Base-by-base conservation (phyloP, 2,113 vertebrate genomes). In the Percina caprodes region DNA sequence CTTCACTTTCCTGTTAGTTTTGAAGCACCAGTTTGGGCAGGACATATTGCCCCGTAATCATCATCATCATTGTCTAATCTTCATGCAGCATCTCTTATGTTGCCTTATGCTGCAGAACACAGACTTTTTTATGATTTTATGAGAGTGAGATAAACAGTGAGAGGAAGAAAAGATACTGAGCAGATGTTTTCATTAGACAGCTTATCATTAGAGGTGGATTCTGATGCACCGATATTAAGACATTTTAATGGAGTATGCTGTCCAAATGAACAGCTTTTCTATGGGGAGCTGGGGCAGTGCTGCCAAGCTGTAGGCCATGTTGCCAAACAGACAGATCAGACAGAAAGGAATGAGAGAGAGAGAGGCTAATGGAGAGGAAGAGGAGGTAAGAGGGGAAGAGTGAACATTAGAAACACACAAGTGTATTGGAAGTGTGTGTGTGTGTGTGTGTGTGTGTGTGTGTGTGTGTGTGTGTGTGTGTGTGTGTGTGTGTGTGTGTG, bases 311-410 rank as follows among this genome's bases (percentile, higher is more conserved):
- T 30, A 12, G 68, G 58, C 63, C 48, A 56, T n/a, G 1, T 6
- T 84, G 84, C 78, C 85, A 91, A 87, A 84, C 61, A 82, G 18
- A 80, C 77, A 72, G 51, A 81, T 79, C 74, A 80, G 70, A 68
- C 13, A 75, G 69, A 52, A 13, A 55, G 24, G 10, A 58, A 4
- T 59, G 19, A 39, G 14, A 65, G n/a, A n/a, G n/a, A n/a, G n/a
- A n/a, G 16, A 21, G 51, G 21, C 24, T 66, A 33, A 51, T 21
- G 52, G 72, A 84, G 71, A 52, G 51, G 42, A 75, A 33, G 59
- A 55, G 19, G 30, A 35, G 3, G 51, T 1, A 23, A 39, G 67
- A 39, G 30, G 19, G 19, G 30, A 39, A 55, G 33, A 69, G 42
- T 3, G 23, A 48, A 23, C 14, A 26, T 18, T 26, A 46, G 11